Evolutionary conservation across 2,797 vertebrate species (phyloP), one percentile per base, ranked within the genome.

Genomic region (Scleropages formosus): DNA sequence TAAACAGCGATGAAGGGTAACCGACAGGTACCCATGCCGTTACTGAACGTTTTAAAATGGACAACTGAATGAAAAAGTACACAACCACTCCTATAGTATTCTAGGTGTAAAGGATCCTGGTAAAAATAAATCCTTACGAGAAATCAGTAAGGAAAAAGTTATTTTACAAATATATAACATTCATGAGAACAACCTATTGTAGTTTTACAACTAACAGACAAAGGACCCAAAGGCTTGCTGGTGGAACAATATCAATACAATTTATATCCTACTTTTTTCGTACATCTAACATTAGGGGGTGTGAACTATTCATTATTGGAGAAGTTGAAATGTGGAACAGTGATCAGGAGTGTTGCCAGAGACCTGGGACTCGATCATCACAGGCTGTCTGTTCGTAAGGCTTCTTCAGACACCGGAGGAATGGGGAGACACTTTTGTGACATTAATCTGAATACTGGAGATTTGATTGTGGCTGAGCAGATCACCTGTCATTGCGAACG

Each of bases 381-480:
- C 0, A 80, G 53, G 0, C 59, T 90, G 0, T 79, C 81, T 0
- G 39, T 63, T 0, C 80, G 88, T 1, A 77, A 84, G 0, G 79
- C 79, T 1, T 86, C 89, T 4, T 20, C 86, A 26, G 82, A 89
- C 76, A 75, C 71, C 4, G 83, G 85, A 2, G 86, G 74, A 4
- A 87, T 83, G 24, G 59, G 56, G 0, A 84, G 83, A 3, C 44
- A 75, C 0, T 86, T 84, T 27, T 86, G 83, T 74, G 80, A 86
- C 1, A 81, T 91, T 15, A 88, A 87, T 82, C 24, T 84, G 22
- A 82, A 46, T 3, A 84, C 78, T 4, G 89, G 89, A 22, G 85
- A 88, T 61, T 78, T 91, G 69, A 75, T 78, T 65, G 53, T 80
- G 8, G 12, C 56, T 46, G 82, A 82, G 18, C 81, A 78, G 67